These are phyloP conservation scores for Microcebus griseorufus DNA, from an alignment of 2,113 vertebrate genomes.

Conservation along the genomic window DNA sequence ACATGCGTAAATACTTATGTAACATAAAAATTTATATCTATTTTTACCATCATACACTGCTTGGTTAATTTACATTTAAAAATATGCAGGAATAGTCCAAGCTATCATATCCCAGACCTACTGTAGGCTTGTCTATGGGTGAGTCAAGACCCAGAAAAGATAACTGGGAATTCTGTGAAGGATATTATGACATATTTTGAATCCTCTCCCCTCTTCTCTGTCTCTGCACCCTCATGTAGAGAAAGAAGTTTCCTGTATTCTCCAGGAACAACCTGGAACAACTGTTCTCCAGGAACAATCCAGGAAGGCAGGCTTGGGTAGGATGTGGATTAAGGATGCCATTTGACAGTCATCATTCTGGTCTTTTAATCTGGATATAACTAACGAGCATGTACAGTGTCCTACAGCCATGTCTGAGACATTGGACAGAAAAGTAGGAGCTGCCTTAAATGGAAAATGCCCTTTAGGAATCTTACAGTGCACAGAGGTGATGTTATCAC, in stretches of 20 bases:
- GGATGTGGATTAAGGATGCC: conserved; percentile 61
- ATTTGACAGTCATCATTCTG: conserved; percentile 51
- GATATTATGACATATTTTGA: not conserved
- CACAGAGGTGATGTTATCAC: conserved; percentile 26
- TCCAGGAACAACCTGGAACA: not conserved
- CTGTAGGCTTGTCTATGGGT: not conserved
- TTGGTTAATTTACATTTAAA: not conserved
- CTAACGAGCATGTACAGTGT: conserved; percentile 63
- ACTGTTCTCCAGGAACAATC: not conserved
- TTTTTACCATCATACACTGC: not conserved
- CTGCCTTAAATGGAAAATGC: conserved; percentile 23
- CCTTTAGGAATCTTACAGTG: conserved; percentile 47
- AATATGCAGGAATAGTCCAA: not conserved
- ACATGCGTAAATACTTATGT: not conserved
- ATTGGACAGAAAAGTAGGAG: conserved; percentile 54
- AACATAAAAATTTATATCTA: not conserved
- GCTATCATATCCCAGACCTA: not conserved
- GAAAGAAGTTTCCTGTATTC: conserved; percentile 56
- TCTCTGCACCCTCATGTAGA: not conserved
- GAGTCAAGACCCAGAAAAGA: not conserved
- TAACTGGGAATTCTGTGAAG: not conserved
- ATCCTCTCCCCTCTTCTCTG: not conserved
- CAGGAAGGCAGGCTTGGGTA: conserved; percentile 4
- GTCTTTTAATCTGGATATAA: conserved; percentile 49
- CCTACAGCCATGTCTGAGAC: conserved; percentile 32